A percentile compares a stretch with the other conserved stretches of the same genome.
Evolutionary conservation across 2,888 invertebrate species (phyloP).

Genomic region (Sminthurides aquaticus): DNA sequence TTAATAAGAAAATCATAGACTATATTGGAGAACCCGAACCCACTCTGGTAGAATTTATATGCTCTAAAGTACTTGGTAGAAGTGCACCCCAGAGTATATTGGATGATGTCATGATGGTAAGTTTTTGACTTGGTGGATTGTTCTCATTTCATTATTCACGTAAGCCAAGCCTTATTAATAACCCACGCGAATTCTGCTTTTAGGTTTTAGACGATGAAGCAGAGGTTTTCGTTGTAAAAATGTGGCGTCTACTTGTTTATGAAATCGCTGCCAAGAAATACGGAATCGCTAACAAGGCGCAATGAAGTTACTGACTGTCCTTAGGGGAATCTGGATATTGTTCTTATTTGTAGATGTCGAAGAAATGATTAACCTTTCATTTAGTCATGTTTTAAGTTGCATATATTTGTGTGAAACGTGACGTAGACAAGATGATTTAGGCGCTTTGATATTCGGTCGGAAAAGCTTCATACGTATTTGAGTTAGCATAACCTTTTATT

Average conservation of each 20-base stretch:
- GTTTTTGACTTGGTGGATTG: conserved; percentile 39
- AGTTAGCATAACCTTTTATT: no score
- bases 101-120: conserved; percentile 97
- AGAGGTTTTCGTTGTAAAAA: conserved; percentile 99
- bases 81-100: conserved; percentile 89
- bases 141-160: no score
- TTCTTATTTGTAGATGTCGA: no score
- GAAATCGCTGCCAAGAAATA: conserved; percentile 95
- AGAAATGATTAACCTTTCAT: no score
- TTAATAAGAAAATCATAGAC: conserved; percentile 98
- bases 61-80: conserved; percentile 91
- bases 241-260: conserved; percentile 99
- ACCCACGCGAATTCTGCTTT: conserved; percentile 41
- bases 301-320: conserved; percentile 2
- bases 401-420: no score
- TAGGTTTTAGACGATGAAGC: conserved; percentile 99
- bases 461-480: no score
- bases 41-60: conserved; percentile 97
- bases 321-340: no score
- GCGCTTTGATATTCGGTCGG: no score
- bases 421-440: no score
- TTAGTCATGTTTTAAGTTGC: no score
- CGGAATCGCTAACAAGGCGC: conserved; percentile 41
- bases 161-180: no score
- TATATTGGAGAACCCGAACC: conserved; percentile 99